Evolutionary conservation across 2,888 invertebrate species (phyloP).

Genomic region (Ophion costatus): DNA sequence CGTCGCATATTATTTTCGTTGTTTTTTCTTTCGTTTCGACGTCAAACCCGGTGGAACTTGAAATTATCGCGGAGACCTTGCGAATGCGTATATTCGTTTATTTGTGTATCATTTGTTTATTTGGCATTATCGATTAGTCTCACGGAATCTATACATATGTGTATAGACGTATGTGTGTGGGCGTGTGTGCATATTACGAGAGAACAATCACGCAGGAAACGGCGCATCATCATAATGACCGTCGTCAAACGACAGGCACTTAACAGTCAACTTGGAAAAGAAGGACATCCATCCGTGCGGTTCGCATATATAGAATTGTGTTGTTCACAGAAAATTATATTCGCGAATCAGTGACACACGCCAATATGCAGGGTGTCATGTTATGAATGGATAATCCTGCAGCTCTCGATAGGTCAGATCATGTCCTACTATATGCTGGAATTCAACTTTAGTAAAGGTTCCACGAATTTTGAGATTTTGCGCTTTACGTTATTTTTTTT

Average conservation of each 20-base stretch:
- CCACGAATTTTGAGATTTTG: too few relatives aligned
- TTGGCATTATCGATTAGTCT: constrained; percentile 53
- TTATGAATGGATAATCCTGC: too few relatives aligned
- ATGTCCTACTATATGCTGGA: too few relatives aligned
- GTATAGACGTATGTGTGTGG: neutral
- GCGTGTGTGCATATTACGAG: constrained; percentile 62
- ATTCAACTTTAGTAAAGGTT: too few relatives aligned
- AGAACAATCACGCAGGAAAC: constrained; percentile 82
- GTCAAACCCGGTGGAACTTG: too few relatives aligned
- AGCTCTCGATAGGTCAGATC: too few relatives aligned
- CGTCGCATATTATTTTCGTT: too few relatives aligned
- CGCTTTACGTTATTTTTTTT: too few relatives aligned
- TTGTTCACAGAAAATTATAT: constrained; percentile 69
- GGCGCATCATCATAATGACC: constrained; percentile 82
- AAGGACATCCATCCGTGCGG: constrained; percentile 64
- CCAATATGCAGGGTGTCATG: neutral
- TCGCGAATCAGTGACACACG: constrained; percentile 45
- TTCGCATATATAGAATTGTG: constrained; percentile 62
- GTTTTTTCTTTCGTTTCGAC: too few relatives aligned
- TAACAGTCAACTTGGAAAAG: constrained; percentile 67
- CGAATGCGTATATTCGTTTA: neutral
- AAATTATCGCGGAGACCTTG: neutral
- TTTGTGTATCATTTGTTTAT: constrained; percentile 21
- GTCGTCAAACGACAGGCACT: constrained; percentile 82
- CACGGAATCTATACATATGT: constrained; percentile 1